Evolutionary conservation across 2,888 invertebrate species (phyloP), one percentile per base, ranked within the genome.

Genomic region (Drosophila meridiana): DNA sequence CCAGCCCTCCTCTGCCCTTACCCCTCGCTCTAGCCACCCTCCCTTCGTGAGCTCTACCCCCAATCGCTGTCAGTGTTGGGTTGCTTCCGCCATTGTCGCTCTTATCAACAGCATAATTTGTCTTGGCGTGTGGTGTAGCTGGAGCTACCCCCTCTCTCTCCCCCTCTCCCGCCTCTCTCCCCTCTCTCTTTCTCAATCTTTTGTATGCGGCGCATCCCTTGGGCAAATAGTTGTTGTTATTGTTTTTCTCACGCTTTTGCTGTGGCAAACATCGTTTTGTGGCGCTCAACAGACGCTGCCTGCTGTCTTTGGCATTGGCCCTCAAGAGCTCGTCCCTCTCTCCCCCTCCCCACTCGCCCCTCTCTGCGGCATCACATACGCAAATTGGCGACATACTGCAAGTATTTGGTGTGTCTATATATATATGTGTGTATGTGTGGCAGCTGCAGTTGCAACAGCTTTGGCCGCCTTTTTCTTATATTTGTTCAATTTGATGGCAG

Each of bases 91-190:
- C 65, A 77, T 85, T 84, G 85, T 84, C 75, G 79, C 82, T 80
- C 87, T 86, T 89, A 86, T 86, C 89, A 86, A 87, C 89, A 84
- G 82, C 76, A 87, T 89, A 89, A 89, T 86, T 86, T 86, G 86
- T 86, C 85, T 80, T 89, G 86, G 85, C 85, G 76, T 87, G 75
- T 75, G 73, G 66, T 82, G 73, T 75, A 75, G 58, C 72, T 36
- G 30, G 9, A 34, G 30, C 56, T 36, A 3, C 34, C 30, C 26
- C 57, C 38, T 13, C 14, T 5, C 40, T 34, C n/a, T 14, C 34
- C 42, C 38, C n/a, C 0, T 13, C 45, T 40, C 8, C 34, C 26
- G n/a, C 40, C 50, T 26, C 6, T 20, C 53, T 3, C 38, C 32
- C 50, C n/a, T 20, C 4, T 4, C 26, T 2, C 9, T 30, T 36